These are phyloP conservation scores for Macrophya alboannulata DNA, from an alignment of 2,888 invertebrate species.

Conservation along the genomic window DNA sequence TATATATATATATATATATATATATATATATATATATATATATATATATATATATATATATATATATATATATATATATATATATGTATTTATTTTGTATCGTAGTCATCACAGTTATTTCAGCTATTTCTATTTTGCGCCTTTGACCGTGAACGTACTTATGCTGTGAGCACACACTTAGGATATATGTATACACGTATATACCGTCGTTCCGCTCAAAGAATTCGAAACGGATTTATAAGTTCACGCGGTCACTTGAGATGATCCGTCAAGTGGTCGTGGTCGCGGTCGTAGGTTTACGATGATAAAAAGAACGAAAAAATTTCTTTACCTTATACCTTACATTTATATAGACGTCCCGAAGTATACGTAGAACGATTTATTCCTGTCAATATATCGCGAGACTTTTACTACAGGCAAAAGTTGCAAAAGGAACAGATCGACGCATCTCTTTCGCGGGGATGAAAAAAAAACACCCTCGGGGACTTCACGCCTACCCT, in stretches of 20 bases:
- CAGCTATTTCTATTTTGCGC: not conserved
- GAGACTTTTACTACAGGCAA: not conserved
- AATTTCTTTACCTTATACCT: not conserved
- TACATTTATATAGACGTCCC: not conserved
- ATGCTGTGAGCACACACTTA: not conserved
- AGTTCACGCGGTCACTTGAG: constrained; percentile 16
- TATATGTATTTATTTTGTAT: not conserved
- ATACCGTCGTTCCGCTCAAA: not conserved
- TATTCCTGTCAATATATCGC: not conserved
- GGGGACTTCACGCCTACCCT: constrained; percentile 1
- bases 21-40: too few species aligned
- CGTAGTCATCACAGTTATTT: not conserved
- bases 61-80: too few species aligned
- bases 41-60: too few species aligned
- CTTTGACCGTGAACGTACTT: not conserved
- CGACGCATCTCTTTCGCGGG: not conserved
- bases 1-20: too few species aligned
- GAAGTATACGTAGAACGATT: not conserved
- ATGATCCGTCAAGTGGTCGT: constrained; percentile 48
- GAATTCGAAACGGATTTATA: constrained; percentile 23
- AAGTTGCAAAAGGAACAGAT: not conserved
- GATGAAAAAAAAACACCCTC: not conserved
- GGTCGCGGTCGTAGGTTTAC: not conserved
- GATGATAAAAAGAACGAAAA: constrained; percentile 8
- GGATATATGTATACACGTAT: not conserved